Conservation (phyloP, 2,888 invertebrate genomes). For the Agrilus cyanescens region DNA sequence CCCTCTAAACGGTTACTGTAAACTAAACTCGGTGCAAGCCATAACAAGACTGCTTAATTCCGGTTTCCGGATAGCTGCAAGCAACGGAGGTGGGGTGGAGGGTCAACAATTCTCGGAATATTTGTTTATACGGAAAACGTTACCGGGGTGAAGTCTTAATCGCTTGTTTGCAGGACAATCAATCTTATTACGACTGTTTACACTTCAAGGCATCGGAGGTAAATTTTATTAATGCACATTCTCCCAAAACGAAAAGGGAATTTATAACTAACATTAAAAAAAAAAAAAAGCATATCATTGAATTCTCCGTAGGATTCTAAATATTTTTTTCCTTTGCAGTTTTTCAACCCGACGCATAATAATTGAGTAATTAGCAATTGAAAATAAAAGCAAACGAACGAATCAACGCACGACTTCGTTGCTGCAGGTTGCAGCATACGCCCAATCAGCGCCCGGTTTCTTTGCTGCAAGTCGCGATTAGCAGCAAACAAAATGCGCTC, state of each 20-base stretch:
- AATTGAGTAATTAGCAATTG: too few species aligned
- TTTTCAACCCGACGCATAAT: too few species aligned
- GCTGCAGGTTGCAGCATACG: too few species aligned
- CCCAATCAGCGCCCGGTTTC: too few species aligned
- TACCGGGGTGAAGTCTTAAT: slow-evolving; percentile 27
- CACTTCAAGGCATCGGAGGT: too few species aligned
- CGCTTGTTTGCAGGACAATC: background rate
- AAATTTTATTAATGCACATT: too few species aligned
- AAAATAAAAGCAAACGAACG: too few species aligned
- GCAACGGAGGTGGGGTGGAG: slow-evolving; percentile 78
- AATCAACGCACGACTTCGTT: too few species aligned
- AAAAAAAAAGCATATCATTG: background rate
- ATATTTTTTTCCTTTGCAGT: background rate
- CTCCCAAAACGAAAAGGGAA: too few species aligned
- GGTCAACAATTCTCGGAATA: slow-evolving; percentile 86
- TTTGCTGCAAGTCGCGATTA: too few species aligned
- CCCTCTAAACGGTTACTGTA: slow-evolving; percentile 80
- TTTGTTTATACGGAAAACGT: slow-evolving; percentile 53
- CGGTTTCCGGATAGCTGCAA: slow-evolving; percentile 67
- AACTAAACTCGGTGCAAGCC: slow-evolving; percentile 80
- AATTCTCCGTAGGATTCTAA: background rate
- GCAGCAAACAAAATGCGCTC: too few species aligned
- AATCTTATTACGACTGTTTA: background rate
- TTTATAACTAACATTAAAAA: too few species aligned
- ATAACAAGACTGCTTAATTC: slow-evolving; percentile 69